Conservation (phyloP, 2,113 vertebrate species). For the Saimiri boliviensis region DNA sequence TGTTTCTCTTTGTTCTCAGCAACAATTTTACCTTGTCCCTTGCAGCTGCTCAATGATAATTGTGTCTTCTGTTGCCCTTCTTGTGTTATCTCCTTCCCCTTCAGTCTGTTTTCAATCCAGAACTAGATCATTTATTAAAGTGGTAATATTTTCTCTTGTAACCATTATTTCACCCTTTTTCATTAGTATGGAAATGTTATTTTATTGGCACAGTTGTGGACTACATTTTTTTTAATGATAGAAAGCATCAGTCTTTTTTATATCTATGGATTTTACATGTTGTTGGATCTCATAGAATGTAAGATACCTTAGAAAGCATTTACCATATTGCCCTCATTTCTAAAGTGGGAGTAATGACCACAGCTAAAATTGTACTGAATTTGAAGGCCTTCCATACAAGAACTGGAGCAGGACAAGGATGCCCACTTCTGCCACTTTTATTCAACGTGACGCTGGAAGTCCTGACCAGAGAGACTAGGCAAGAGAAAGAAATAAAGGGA, state of each 20-base stretch:
- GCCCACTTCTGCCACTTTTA: neutral
- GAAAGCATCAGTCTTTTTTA: neutral
- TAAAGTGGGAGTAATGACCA: neutral
- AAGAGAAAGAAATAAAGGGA: neutral
- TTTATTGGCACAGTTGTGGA: neutral
- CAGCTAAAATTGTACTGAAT: neutral
- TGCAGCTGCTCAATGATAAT: neutral
- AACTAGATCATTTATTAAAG: conserved; percentile 21
- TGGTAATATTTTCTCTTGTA: neutral
- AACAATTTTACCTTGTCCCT: neutral
- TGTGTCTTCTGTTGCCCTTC: neutral
- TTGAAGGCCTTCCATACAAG: neutral
- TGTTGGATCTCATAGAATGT: neutral
- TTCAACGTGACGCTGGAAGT: neutral
- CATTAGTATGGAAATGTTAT: neutral
- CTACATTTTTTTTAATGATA: neutral
- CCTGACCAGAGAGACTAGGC: neutral
- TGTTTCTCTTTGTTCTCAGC: neutral
- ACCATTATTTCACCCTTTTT: neutral
- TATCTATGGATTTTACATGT: neutral
- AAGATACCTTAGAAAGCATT: neutral
- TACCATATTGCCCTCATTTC: neutral
- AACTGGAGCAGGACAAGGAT: neutral
- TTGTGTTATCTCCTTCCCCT: neutral
- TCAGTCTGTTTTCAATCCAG: neutral